Conservation (phyloP, 2,113 vertebrate species). For the Scomber scombrus region DNA sequence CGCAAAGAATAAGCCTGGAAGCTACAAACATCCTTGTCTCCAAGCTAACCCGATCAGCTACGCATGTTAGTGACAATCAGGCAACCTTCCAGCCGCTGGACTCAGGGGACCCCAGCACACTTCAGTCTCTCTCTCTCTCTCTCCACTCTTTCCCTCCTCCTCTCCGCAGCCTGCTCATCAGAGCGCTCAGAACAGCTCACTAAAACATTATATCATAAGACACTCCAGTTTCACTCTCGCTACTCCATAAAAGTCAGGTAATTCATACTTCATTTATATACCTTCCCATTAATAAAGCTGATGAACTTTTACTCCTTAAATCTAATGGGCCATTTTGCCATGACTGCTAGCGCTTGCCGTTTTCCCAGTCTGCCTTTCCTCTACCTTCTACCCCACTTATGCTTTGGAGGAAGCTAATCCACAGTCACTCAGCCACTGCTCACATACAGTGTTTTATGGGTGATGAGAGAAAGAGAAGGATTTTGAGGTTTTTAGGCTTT, state of each 20-base stretch:
- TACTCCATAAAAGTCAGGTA: conserved; percentile 85
- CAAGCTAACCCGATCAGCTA: conserved; percentile 82
- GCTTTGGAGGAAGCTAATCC: conserved; percentile 67
- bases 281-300: conserved; percentile 84
- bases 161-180: conserved; percentile 72
- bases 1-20: conserved; percentile 76
- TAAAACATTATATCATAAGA: conserved; percentile 84
- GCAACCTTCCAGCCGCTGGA: conserved; percentile 80
- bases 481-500: conserved; percentile 77
- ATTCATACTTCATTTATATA: conserved; percentile 85
- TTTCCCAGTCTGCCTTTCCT: conserved; percentile 42
- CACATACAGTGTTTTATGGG: conserved; percentile 54
- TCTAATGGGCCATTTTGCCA: conserved; percentile 81
- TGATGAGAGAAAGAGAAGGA: conserved; percentile 61
- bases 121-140: conserved; percentile 55
- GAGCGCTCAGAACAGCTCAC: conserved; percentile 77
- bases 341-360: conserved; percentile 64
- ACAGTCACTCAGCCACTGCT: conserved; percentile 43
- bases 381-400: conserved; percentile 28
- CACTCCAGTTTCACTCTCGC: conserved; percentile 79
- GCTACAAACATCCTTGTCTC: conserved; percentile 78
- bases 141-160: conserved; percentile 33
- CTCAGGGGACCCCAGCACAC: conserved; percentile 77
- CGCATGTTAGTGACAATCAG: conserved; percentile 84
- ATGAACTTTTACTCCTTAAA: conserved; percentile 85